Evolutionary conservation across 2,888 invertebrate genomes (phyloP).

Genomic region (Aphodius sticticus): DNA sequence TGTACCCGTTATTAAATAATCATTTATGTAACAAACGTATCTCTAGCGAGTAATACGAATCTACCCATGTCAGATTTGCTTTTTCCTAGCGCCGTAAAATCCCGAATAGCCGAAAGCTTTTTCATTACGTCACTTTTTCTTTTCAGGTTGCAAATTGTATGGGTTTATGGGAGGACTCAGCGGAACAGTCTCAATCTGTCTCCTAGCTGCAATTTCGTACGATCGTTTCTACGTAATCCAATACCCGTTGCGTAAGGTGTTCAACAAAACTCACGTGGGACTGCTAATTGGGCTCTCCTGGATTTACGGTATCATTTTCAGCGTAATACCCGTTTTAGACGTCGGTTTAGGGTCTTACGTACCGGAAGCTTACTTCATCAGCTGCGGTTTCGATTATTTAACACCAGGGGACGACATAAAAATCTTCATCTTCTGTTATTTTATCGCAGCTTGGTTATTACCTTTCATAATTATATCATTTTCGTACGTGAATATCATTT

Average conservation of each 20-base stretch:
- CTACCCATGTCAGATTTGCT: neutral
- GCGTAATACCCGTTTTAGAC: constrained; percentile 73
- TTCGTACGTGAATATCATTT: constrained; percentile 77
- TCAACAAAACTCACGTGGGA: constrained; percentile 69
- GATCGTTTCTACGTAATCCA: constrained; percentile 86
- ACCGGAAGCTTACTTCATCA: constrained; percentile 84
- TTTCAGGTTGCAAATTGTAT: constrained; percentile 76
- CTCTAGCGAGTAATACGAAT: neutral
- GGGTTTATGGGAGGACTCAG: constrained; percentile 83
- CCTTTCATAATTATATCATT: constrained; percentile 76
- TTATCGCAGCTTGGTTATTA: constrained; percentile 77
- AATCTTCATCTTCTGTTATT: constrained; percentile 77
- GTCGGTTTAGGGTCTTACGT: constrained; percentile 79
- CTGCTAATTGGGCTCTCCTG: constrained; percentile 72
- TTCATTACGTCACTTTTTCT: neutral
- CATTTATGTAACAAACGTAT: no score
- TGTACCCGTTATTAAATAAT: no score
- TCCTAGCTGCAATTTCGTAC: constrained; percentile 79
- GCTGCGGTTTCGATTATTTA: constrained; percentile 87
- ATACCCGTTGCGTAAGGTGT: constrained; percentile 74
- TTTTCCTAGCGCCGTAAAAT: neutral
- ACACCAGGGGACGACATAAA: constrained; percentile 68
- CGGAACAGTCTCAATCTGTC: constrained; percentile 83
- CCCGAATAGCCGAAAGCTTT: neutral
- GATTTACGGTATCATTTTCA: constrained; percentile 76